These are phyloP conservation scores for Pachymerium ferrugineum DNA, from an alignment of 2,888 invertebrate species.

Conservation along the genomic window DNA sequence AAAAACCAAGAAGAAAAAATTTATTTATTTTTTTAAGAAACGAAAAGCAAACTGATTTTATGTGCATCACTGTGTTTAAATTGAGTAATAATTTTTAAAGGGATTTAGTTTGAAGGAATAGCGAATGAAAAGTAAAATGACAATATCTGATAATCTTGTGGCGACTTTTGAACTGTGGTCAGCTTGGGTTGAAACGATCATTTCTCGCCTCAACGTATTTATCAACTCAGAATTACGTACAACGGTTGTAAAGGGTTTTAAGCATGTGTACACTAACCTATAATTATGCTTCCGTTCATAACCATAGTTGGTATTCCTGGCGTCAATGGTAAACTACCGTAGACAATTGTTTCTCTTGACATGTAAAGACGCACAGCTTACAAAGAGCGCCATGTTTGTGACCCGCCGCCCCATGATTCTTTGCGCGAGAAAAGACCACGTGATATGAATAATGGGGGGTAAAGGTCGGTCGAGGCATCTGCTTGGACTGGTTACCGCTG, in stretches of 20 bases:
- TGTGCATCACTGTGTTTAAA: neutral
- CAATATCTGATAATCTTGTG: neutral
- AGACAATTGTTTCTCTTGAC: neutral
- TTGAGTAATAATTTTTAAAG: neutral
- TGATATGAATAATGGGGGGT: conserved; percentile 30
- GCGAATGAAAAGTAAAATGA: neutral
- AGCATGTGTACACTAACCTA: neutral
- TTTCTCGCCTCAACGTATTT: neutral
- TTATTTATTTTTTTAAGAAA: neutral
- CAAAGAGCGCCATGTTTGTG: conserved; percentile 33
- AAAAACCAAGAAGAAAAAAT: neutral
- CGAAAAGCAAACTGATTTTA: neutral
- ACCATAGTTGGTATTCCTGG: neutral
- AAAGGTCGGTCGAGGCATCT: conserved; percentile 33
- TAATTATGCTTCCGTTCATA: neutral
- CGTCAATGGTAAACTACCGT: neutral
- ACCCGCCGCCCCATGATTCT: conserved; percentile 24
- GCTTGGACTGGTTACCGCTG: conserved; percentile 30
- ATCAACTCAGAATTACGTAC: neutral
- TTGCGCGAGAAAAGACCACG: conserved; percentile 5
- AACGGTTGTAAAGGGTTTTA: neutral
- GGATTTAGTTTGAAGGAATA: too few relatives aligned
- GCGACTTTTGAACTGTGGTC: conserved; percentile 21
- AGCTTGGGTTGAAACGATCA: conserved; percentile 7
- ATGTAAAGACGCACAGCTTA: conserved; percentile 11